phyloP scores from a whole-genome alignment of 1,140 invertebrate species.

The Cotesia vestalis region DNA sequence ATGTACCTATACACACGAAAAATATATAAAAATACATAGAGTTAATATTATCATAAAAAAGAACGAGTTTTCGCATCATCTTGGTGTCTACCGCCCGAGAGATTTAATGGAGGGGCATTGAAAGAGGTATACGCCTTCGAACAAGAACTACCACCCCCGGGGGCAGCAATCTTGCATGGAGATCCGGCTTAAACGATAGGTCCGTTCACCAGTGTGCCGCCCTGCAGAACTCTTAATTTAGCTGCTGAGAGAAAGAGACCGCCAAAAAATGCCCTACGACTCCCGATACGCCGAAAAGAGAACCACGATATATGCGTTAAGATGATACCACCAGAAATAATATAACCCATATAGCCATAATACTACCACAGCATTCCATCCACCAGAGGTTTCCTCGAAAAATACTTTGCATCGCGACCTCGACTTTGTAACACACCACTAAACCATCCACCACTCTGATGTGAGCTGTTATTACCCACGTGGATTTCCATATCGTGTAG shows the following conservation, averaged over 20 bases:
- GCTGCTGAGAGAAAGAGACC: constrained; percentile 40
- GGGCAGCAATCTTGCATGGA: constrained; percentile 64
- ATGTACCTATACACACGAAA: neutral
- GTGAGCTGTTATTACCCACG: constrained; percentile 40
- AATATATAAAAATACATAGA: neutral
- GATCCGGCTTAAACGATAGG: constrained; percentile 67
- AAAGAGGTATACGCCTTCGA: constrained; percentile 36
- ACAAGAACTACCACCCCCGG: constrained; percentile 50
- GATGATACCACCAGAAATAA: constrained; percentile 15
- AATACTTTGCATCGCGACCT: constrained; percentile 31
- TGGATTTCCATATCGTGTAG: constrained; percentile 41
- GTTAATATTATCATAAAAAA: constrained; percentile 21
- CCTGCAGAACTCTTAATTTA: constrained; percentile 62
- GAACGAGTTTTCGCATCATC: constrained; percentile 21
- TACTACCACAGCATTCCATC: constrained; percentile 1
- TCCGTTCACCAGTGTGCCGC: constrained; percentile 58
- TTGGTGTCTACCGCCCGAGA: constrained; percentile 22
- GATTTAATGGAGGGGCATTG: constrained; percentile 37
- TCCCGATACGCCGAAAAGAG: constrained; percentile 36
- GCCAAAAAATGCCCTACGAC: constrained; percentile 22
- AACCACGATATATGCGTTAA: constrained; percentile 37
- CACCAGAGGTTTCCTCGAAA: constrained; percentile 30
- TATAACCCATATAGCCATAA: constrained; percentile 27
- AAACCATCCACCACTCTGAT: neutral
- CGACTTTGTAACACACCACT: neutral